Percentiles rank a stretch among this genome's conserved stretches.
These are phyloP conservation scores for Crotalus horridus DNA, from an alignment of 2,113 vertebrate genomes.

Conservation along the genomic window DNA sequence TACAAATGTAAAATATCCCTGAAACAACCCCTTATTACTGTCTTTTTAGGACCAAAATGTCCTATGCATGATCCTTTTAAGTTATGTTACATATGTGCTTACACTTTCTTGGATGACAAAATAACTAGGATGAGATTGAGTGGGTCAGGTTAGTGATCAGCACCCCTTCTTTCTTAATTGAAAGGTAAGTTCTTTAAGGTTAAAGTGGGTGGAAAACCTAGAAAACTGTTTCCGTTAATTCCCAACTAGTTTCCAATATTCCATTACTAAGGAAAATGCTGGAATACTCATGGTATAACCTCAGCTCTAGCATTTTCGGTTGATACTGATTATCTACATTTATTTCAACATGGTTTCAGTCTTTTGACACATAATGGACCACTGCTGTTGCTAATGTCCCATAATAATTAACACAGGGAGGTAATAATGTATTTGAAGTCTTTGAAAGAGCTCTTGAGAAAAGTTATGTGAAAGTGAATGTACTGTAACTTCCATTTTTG, in stretches of 20 bases:
- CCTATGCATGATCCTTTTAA: not conserved
- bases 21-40: not conserved
- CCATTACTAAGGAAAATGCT: not conserved
- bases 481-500: not conserved
- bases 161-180: not conserved
- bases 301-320: not conserved
- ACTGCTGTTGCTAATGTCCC: not conserved
- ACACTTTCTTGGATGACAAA: not conserved
- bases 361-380: not conserved
- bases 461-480: not conserved
- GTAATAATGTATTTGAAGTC: not conserved
- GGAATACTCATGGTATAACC: not conserved
- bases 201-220: not conserved
- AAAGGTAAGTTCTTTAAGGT: not conserved
- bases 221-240: not conserved
- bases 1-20: not conserved
- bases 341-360: not conserved
- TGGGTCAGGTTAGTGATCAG: not conserved
- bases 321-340: not conserved
- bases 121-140: not conserved
- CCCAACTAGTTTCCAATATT: not conserved
- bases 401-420: not conserved
- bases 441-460: not conserved
- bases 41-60: not conserved
- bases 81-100: not conserved